Evolutionary conservation across 2,888 invertebrate species (phyloP), one percentile per base, ranked within the genome.

Genomic region (Keiferia lycopersicella): DNA sequence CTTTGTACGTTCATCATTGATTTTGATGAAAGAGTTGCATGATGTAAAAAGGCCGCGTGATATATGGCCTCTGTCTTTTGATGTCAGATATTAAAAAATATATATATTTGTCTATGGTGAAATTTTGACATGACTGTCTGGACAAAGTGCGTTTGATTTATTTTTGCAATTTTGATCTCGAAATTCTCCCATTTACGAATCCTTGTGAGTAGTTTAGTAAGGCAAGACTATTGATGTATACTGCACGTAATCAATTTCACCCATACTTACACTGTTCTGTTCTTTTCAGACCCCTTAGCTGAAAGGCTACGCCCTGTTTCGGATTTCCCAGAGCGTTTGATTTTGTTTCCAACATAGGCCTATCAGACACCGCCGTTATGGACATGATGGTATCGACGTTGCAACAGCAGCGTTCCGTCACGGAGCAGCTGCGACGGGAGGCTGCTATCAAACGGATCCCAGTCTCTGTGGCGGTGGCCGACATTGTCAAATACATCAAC

Each of bases 331-430:
- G 76, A 75, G 78, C 77, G 82, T 83, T 82, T 77, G 69, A 79
- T 84, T 87, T 86, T 83, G 81, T 83, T 81, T 84, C 84, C 94
- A 96, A 93, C 95, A 96, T 96, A 96, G 96, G 96, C 94, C 95
- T 96, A 91, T 96, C 96, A 90, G 95, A 96, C 88, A 96, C 96
- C 81, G 96, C 96, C 93, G 95, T 96, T 92, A 96, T 97, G 95
- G 96, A 96, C 93, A 96, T 97, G 94, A 96, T 97, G 95, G 96
- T 97, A 93, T 96, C 97, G 77, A 97, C 96, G 87, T 93, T 98
- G 81, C 98, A 98, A 89, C 98, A 98, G 93, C 98, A 98, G 93
- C 94, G 97, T 77, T 95, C 96, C 89, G 95, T 98, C 72, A 98
- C 98, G 66, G 98, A 98, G 83, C 98, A 98, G 92, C 93, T 98